Base-by-base conservation (phyloP, 1,140 invertebrate species). In the Pygmarrhopalites habei region DNA sequence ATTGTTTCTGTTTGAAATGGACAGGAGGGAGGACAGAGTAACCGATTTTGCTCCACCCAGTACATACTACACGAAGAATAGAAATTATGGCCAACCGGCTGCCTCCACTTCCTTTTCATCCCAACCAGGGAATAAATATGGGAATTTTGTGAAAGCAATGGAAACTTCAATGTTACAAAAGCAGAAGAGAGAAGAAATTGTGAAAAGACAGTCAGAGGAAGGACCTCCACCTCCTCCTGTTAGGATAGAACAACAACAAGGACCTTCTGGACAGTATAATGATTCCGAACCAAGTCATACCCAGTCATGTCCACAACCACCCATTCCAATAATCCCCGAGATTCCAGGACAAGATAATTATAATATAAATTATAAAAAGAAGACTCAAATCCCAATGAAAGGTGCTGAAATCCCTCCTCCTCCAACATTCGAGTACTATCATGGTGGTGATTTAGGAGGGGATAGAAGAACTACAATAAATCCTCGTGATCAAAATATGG, bases 381-480 rank as follows among this genome's bases (percentile, higher is more conserved):
- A n/a, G 64, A n/a, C n/a, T n/a, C n/a, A n/a, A n/a, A n/a, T n/a
- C n/a, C n/a, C n/a, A 32, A 57, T 66, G 51, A 73, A 70, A 66
- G 75, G 78, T 46, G 75, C 75, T 21, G 81, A 83, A 73, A 81
- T 86, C 64, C 79, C 82, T 25, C 84, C 85, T 4, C 85, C 85
- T 21, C 73, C 79, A 1, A 82, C 81, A 1, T 82, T 82, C 66
- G 81, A 85, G 23, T 83, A 83, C 73, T 83, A 80, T 73, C 80
- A 80, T 0, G 81, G 80, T n/a, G 72, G 41, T 5, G 5, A 4
- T 52, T 12, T 7, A 28, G 25, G 25, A 17, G 4, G 5, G 21
- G 10, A 35, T 7, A 5, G 5, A 35, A 35, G 15, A 7, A 35
- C 32, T 7, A 35, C 5, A 7, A 35, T 35, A 35, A 7, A 15